Percentiles rank a stretch among this genome's conserved stretches.
These are phyloP conservation scores for Ictalurus furcatus DNA, from an alignment of 2,113 vertebrate species.

Conservation along the genomic window DNA sequence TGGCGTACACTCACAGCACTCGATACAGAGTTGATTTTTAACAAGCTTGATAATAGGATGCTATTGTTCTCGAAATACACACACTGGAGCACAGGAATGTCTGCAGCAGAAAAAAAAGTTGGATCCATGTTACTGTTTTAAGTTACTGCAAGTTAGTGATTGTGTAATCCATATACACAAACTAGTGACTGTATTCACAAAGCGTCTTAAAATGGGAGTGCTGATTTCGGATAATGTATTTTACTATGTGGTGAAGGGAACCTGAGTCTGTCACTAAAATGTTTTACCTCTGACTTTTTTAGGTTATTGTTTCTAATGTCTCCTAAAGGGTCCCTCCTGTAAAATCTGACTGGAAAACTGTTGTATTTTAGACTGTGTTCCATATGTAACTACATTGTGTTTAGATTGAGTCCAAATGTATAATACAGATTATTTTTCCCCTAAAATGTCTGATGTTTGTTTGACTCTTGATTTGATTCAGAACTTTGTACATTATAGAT, in stretches of 20 bases:
- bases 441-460: neutral
- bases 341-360: neutral
- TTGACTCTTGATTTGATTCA: neutral
- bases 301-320: neutral
- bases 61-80: constrained; percentile 17
- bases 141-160: neutral
- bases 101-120: neutral
- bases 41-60: constrained; percentile 5
- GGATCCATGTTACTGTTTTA: neutral
- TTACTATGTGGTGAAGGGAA: neutral
- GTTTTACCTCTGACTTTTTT: neutral
- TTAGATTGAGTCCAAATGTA: neutral
- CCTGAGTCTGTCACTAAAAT: neutral
- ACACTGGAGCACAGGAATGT: constrained; percentile 13
- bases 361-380: neutral
- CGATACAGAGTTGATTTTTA: neutral
- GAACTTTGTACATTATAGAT: neutral
- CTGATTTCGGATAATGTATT: neutral
- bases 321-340: neutral
- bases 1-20: neutral
- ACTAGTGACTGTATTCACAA: neutral
- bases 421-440: constrained; percentile 32
- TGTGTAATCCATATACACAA: neutral
- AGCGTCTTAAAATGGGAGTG: neutral
- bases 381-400: neutral